phyloP scores from a whole-genome alignment of 1,140 invertebrate genomes.

The Asbolus verrucosus region DNA sequence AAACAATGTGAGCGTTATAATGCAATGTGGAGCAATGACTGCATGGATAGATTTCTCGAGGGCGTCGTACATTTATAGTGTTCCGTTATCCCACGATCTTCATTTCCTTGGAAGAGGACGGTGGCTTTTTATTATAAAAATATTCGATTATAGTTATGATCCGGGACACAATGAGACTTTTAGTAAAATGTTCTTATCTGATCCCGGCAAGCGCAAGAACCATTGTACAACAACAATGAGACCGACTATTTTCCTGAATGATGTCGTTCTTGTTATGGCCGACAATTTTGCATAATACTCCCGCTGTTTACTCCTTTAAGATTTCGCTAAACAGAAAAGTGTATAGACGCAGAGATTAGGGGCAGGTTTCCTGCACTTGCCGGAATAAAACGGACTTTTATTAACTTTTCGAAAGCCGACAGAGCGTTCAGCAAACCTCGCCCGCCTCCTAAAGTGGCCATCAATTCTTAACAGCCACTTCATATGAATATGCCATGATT shows the following conservation, averaged over 20 bases:
- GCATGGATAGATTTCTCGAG: constrained; percentile 43
- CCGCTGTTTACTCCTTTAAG: constrained; percentile 48
- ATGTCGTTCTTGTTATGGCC: constrained; percentile 50
- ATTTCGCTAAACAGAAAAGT: constrained; percentile 48
- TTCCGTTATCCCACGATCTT: constrained; percentile 36
- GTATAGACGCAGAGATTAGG: constrained; percentile 49
- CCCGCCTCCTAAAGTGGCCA: no score
- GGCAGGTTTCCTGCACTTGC: constrained; percentile 6
- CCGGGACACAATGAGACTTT: constrained; percentile 41
- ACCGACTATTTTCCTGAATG: constrained; percentile 50
- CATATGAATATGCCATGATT: no score
- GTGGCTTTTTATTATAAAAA: constrained; percentile 32
- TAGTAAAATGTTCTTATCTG: constrained; percentile 33
- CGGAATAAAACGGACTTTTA: constrained; percentile 5
- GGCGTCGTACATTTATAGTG: constrained; percentile 45
- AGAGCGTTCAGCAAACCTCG: no score
- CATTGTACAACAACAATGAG: constrained; percentile 48
- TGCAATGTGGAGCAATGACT: constrained; percentile 28
- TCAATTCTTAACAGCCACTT: no score
- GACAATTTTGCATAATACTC: constrained; percentile 52
- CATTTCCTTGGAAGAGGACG: constrained; percentile 4
- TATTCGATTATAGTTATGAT: constrained; percentile 46
- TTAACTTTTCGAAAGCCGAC: not conserved
- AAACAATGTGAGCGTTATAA: not conserved
- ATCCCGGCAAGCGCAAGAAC: constrained; percentile 40